Evolutionary conservation across 2,888 invertebrate genomes (phyloP).

Genomic region (Macaria notata): DNA sequence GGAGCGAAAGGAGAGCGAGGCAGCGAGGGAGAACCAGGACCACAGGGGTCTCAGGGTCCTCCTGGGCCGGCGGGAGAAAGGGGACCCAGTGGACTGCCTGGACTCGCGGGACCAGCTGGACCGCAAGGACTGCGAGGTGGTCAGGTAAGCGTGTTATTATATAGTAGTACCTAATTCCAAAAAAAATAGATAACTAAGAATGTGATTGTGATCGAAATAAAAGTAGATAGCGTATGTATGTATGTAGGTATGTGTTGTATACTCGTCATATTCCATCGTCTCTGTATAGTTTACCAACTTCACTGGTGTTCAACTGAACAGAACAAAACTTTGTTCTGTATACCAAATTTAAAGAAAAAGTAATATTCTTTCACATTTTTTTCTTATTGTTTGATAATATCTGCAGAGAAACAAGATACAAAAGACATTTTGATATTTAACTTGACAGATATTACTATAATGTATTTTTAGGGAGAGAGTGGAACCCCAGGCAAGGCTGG

Average conservation of each 20-base stretch:
- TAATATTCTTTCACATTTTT: no score
- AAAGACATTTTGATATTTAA: no score
- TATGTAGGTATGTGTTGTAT: no score
- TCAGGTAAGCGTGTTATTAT: slow-evolving; percentile 64
- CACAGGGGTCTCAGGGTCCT: slow-evolving; percentile 86
- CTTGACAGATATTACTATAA: no score
- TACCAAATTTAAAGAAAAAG: no score
- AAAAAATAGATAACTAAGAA: no score
- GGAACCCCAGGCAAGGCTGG: slow-evolving; percentile 89
- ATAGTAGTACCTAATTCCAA: neutral
- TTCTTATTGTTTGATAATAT: neutral
- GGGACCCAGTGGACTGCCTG: slow-evolving; percentile 83
- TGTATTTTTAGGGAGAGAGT: slow-evolving; percentile 82
- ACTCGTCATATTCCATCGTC: no score
- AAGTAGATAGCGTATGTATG: no score
- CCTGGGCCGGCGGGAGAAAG: slow-evolving; percentile 87
- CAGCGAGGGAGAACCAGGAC: slow-evolving; percentile 86
- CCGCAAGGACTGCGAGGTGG: slow-evolving; percentile 84
- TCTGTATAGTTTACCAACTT: no score
- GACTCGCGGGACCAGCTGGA: slow-evolving; percentile 85
- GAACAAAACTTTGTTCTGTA: no score
- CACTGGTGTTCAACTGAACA: no score
- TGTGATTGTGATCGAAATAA: no score
- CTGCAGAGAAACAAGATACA: neutral
- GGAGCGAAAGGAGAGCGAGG: slow-evolving; percentile 90